A percentile compares a stretch with the other conserved stretches of the same genome.
These are phyloP conservation scores for Lycophotia porphyrea DNA, from an alignment of 2,888 invertebrate species.

Conservation along the genomic window DNA sequence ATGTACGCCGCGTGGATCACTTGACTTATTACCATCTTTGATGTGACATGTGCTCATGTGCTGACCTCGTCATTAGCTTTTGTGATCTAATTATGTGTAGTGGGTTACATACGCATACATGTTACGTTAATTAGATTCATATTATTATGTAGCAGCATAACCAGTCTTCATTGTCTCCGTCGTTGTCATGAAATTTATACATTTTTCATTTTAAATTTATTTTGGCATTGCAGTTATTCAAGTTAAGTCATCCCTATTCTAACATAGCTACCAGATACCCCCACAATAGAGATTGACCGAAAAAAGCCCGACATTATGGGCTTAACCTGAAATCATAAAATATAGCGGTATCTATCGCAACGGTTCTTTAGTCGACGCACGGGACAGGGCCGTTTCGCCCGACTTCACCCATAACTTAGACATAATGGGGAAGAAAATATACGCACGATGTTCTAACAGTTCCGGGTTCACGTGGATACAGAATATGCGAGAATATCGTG, in stretches of 20 bases:
- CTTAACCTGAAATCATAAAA: conserved; percentile 51
- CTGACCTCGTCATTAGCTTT: conserved; percentile 24
- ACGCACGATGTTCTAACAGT: conserved; percentile 10
- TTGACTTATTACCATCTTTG: conserved; percentile 17
- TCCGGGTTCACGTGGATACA: neutral
- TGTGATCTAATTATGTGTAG: conserved; percentile 24
- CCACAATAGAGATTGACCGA: conserved; percentile 11
- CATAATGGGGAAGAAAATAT: conserved; percentile 27
- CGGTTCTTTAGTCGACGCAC: conserved; percentile 27
- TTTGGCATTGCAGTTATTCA: neutral
- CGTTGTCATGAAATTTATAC: neutral
- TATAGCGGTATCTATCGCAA: conserved; percentile 36
- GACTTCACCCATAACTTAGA: conserved; percentile 33
- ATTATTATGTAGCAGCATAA: neutral
- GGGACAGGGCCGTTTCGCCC: conserved; percentile 10
- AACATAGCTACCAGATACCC: neutral
- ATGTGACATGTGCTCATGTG: conserved; percentile 29
- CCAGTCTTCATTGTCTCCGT: neutral
- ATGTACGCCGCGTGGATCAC: conserved; percentile 38
- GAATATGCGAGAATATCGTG: conserved; percentile 2
- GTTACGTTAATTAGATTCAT: conserved; percentile 6
- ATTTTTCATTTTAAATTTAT: conserved; percentile 1
- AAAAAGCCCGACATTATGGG: neutral
- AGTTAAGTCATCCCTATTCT: neutral
- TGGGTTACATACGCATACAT: neutral